Conservation (phyloP, 1,140 invertebrate species). For the Trypoxylus dichotomus region DNA sequence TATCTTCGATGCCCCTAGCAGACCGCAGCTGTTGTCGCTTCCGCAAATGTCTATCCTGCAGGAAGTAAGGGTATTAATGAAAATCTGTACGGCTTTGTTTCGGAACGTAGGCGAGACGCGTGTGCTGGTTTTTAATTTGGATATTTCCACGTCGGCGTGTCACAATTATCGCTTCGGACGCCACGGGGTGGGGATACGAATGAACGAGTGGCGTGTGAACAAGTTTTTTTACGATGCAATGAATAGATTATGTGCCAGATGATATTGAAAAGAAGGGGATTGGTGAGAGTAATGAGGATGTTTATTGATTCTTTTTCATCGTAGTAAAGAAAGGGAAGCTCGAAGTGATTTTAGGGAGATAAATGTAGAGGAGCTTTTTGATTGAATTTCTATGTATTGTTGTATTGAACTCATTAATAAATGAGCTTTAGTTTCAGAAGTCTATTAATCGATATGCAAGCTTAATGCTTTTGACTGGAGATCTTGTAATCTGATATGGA, state of each 20-base stretch:
- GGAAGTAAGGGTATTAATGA: constrained; percentile 27
- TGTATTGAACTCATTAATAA: no score
- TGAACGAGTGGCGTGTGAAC: not conserved
- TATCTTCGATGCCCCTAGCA: constrained; percentile 81
- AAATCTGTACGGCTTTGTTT: constrained; percentile 24
- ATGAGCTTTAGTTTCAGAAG: no score
- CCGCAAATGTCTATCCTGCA: constrained; percentile 40
- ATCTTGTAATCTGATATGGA: no score
- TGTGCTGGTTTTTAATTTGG: not conserved
- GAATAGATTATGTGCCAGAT: not conserved
- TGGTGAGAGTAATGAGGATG: not conserved
- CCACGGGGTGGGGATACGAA: not conserved
- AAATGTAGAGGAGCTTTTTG: no score
- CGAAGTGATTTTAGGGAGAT: no score
- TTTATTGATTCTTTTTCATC: not conserved
- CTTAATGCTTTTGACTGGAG: no score
- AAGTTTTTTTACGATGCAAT: not conserved
- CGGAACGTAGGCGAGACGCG: not conserved
- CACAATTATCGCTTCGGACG: not conserved
- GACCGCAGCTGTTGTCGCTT: constrained; percentile 61
- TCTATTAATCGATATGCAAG: no score
- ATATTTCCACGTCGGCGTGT: not conserved
- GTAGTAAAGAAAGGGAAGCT: not conserved
- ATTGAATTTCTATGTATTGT: no score
- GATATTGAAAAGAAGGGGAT: not conserved